Evolutionary conservation across 2,888 invertebrate species (phyloP), one percentile per base, ranked within the genome.

Genomic region (Hemaris fuciformis): DNA sequence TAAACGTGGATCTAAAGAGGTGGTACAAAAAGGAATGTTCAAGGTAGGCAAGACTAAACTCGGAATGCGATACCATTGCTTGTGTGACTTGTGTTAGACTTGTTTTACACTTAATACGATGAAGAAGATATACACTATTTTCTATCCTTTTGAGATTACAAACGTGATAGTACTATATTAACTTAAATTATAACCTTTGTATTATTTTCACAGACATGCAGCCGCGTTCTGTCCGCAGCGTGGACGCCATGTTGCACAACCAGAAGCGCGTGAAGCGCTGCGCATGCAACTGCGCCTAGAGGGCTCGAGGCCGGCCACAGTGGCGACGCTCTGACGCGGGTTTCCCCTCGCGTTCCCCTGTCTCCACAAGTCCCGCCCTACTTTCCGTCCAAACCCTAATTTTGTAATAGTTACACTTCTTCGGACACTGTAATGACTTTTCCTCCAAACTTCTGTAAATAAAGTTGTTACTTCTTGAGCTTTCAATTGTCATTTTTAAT

Each of bases 201-300:
- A 65, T 61, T 71, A 68, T 64, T 73, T 72, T 75, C 92, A 45
- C 93, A 97, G 97, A 95, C 83, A 95, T 97, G 80, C 97, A 97
- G 84, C 97, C 97, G 63, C 95, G 97, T 79, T 92, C 92, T 0
- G 89, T 92, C 3, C 95, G 95, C 76, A 95, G 94, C 80, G 93
- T 94, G 22, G 94, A 94, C 79, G 89, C 84, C 69, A 79, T 88
- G 77, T 83, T 83, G 73, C 91, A 92, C 70, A 91, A 91, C 61
- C 93, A 94, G 74, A 95, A 95, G 84, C 94, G 95, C 76, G 94
- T 95, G 42, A 95, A 95, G 86, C 94, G 96, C 79, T 96, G 95
- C 89, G 94, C 95, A 69, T 96, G 96, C 91, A 94, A 95, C 88
- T 96, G 96, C 93, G 94, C 93, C 68, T 95, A 85, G 72, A 64